Conservation (phyloP, 2,113 vertebrate genomes). For the Agelaius tricolor region DNA sequence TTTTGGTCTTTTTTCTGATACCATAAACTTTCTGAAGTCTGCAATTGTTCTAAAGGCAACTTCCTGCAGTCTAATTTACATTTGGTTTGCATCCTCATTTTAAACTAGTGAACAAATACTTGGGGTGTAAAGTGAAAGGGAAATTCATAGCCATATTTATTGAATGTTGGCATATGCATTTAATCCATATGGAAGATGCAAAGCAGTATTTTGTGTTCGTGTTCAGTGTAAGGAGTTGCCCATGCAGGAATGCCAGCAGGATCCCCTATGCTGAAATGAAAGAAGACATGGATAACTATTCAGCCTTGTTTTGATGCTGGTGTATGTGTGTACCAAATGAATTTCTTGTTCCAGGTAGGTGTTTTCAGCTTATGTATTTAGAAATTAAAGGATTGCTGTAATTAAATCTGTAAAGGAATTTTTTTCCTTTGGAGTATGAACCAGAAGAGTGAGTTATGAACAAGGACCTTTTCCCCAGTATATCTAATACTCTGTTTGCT, state of each 20-base stretch:
- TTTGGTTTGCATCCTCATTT: neutral
- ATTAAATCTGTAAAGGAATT: neutral
- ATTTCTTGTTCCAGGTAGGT: neutral
- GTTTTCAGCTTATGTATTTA: neutral
- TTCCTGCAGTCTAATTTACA: neutral
- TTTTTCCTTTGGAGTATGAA: neutral
- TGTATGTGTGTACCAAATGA: neutral
- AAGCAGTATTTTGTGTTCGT: neutral
- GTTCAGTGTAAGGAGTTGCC: neutral
- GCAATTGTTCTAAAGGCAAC: neutral
- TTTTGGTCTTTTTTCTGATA: neutral
- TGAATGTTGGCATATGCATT: neutral
- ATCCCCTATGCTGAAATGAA: neutral
- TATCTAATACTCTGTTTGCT: neutral
- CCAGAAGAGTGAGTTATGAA: neutral
- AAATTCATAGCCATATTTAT: neutral
- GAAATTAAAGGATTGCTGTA: neutral
- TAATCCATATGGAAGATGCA: neutral
- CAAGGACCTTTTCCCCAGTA: neutral
- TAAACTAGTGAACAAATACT: neutral
- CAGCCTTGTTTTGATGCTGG: neutral
- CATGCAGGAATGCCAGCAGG: neutral
- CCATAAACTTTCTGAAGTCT: neutral
- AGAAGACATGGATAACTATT: neutral
- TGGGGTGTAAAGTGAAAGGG: neutral